Evolutionary conservation across 1,140 invertebrate species (phyloP).

Genomic region (Solenopsis invicta): DNA sequence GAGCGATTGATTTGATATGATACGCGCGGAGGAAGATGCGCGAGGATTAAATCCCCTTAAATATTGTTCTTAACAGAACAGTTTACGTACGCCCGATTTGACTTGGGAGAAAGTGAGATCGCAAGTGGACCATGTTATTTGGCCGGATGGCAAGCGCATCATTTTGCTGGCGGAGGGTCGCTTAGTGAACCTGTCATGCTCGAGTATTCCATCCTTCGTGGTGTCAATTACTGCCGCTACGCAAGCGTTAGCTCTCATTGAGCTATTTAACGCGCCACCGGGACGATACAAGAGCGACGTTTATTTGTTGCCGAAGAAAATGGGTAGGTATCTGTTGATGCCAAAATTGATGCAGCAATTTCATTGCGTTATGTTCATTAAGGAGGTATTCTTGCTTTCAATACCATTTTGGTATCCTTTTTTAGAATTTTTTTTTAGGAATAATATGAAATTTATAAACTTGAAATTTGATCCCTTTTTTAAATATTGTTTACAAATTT

Average conservation of each 20-base stretch:
- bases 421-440: too few relatives aligned
- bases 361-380: not conserved
- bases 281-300: conserved; percentile 98
- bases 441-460: too few relatives aligned
- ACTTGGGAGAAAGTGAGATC: conserved; percentile 99
- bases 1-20: conserved; percentile 43
- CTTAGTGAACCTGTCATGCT: conserved; percentile 98
- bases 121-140: conserved; percentile 99
- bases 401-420: too few relatives aligned
- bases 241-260: conserved; percentile 97
- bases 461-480: too few relatives aligned
- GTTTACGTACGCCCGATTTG: conserved; percentile 96
- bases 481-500: too few relatives aligned
- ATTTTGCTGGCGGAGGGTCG: conserved; percentile 98
- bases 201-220: conserved; percentile 98
- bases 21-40: not conserved
- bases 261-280: conserved; percentile 97
- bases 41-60: conserved; percentile 72
- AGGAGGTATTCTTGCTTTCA: not conserved
- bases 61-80: conserved; percentile 90
- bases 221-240: conserved; percentile 98
- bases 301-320: conserved; percentile 99
- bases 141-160: conserved; percentile 97
- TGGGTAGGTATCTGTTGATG: conserved; percentile 90
- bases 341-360: not conserved